Base-by-base conservation (phyloP, 2,797 vertebrate genomes). In the Rhadinocentrus ornatus region DNA sequence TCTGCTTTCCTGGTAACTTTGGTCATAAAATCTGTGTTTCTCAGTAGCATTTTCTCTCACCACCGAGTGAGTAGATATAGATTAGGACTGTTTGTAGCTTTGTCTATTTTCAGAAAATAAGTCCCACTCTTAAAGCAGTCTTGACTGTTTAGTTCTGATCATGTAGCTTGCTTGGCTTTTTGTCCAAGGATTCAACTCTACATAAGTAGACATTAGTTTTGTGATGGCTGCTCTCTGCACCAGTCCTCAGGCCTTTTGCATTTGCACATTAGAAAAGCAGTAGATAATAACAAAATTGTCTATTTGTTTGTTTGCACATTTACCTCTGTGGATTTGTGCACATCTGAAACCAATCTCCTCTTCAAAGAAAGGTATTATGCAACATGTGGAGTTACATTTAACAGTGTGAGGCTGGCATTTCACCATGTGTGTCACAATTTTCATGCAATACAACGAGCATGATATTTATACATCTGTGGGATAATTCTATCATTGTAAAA, bases 161-260 rank as follows among this genome's bases (percentile, higher is more conserved):
- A 1, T 62, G 41, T 50, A 31, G 44, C 41, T 61, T 62, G 63
- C 66, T 26, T 66, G 37, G 75, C 53, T 74, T 79, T 69, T 60
- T 74, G 66, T 78, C 46, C 5, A 44, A 64, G 66, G 71, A 67
- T 67, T 82, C 53, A 46, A n/a, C 67, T 75, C 78, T 50, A 73
- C 74, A 53, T 61, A 53, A 79, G 58, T 44, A 73, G 68, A 65
- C 55, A 20, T 66, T 77, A 59, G 57, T 62, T 53, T 84, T 61
- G 37, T 56, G 34, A 39, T 62, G 58, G 59, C 34, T 72, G 62
- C 67, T 73, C 58, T 35, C 11, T 11, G 29, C 48, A 53, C 58
- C 31, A 29, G n/a, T 72, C 74, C 72, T 18, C 56, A 11, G 71
- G 75, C 69, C 20, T 71, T 73, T 61, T 58, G 15, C 60, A 77